Base-by-base conservation (phyloP, 2,113 vertebrate species). In the Gavia stellata region DNA sequence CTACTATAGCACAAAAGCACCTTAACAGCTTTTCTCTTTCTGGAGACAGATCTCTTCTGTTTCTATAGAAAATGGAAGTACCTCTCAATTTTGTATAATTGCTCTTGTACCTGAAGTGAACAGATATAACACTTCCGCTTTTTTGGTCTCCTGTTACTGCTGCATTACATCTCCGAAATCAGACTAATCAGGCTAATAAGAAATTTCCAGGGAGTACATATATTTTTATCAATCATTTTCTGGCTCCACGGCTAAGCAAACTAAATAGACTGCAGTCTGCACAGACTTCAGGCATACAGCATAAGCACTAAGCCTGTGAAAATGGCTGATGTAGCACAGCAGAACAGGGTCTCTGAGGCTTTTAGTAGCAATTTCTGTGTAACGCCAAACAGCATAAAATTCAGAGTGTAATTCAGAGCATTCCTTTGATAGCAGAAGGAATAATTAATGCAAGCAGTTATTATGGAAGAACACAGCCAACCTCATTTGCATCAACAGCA, bases 381-480 rank as follows among this genome's bases (percentile, higher is more conserved):
- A 45, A 66, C 16, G 74, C 53, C 78, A 86, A 79, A 47, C 9
- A 52, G 29, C 4, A 4, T 36, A 70, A 97, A 94, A 92, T 38
- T n/a, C n/a, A 17, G 29, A 50, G n/a, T 5, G 28, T 53, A 74
- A 91, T 84, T 42, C 50, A 55, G 45, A 84, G 50, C 15, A 26
- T 29, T 87, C 78, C 84, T 85, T 3, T 77, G 81, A 68, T 56
- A 92, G 81, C 4, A 80, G 45, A 44, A 95, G 38, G 70, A 81
- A 80, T 85, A 91, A 94, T 94, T 90, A 93, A 87, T 62, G 80
- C 26, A 72, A 91, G 73, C 17, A 50, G 23, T 70, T 94, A 87
- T 74, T 94, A 75, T 0, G 14, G 38, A 68, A 84, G 62, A 95
- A 31, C 34, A 25, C 25, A 91, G 88, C 80, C 83, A 94, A 42